Percentiles rank a stretch among this genome's conserved stretches.
These are phyloP conservation scores for Aptenodytes forsteri DNA, from an alignment of 2,113 vertebrate genomes.

Conservation along the genomic window DNA sequence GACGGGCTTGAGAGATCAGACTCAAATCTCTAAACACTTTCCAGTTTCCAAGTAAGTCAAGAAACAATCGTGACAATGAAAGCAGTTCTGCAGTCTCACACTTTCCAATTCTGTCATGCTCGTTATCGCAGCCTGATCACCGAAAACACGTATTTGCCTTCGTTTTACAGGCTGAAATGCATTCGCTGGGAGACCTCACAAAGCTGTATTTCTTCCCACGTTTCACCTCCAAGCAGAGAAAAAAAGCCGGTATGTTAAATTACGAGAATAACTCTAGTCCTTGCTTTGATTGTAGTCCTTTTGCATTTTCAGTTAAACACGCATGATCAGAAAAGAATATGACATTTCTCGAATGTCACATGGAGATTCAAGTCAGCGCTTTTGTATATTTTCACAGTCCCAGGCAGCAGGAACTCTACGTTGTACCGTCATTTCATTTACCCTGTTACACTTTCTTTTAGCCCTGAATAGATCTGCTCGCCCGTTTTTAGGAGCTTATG, in stretches of 20 bases:
- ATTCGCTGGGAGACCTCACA: rapidly evolving
- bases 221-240: not conserved
- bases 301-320: not conserved
- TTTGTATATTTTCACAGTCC: not conserved
- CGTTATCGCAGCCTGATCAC: rapidly evolving
- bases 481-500: not conserved
- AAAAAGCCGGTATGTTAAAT: rapidly evolving
- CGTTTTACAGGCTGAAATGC: not conserved
- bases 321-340: rapidly evolving
- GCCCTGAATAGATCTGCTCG: not conserved
- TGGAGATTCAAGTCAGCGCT: rapidly evolving
- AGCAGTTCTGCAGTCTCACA: not conserved
- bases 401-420: rapidly evolving
- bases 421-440: not conserved
- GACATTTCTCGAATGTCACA: not conserved
- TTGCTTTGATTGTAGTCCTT: not conserved
- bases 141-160: rapidly evolving
- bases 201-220: not conserved
- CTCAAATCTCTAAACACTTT: not conserved
- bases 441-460: not conserved
- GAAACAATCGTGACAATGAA: not conserved
- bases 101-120: not conserved
- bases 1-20: rapidly evolving
- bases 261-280: not conserved
- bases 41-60: not conserved